Base-by-base conservation (phyloP, 2,113 vertebrate species). In the Spilogale gracilis region DNA sequence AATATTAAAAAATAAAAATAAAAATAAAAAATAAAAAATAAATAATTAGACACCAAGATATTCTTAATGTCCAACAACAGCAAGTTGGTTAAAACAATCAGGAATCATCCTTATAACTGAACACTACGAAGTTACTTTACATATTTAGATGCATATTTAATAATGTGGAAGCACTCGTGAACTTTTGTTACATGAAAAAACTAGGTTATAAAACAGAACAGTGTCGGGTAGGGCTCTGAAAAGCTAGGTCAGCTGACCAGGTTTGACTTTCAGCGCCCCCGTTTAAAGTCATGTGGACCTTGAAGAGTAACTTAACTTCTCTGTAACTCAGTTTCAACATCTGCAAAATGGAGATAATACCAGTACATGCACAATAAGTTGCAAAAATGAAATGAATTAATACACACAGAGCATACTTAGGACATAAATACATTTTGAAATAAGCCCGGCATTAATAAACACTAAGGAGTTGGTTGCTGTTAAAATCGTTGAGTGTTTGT, bases 61-160 rank as follows among this genome's bases (percentile, higher is more conserved):
- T 45, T 73, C n/a, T 93, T 93, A 80, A 89, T 52, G 67, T 94
- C 73, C 54, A 81, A 92, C 45, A 71, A 87, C 38, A 94, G 32
- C 25, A 71, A 96, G 56, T 27, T 88, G n/a, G 13, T 43, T 93
- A 85, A 93, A 80, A 45, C 91, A 83, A 85, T 38, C 27, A 83
- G 71, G 45, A 94, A 67, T 93, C 73, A 93, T 45, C n/a, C 58
- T 95, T 87, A 60, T 48, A 95, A 87, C 1, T 83, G 11, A 94
- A 95, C 54, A 92, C 18, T 67, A 65, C 20, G 21, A 23, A 97
- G 10, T 18, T 48, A 89, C 54, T 87, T 90, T 84, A 89, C 96
- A 50, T 94, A 80, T 60, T 91, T 50, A 58, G 78, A 54, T 81
- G 38, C 95, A 74, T 79, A 91, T 84, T 87, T 96, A 95, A 81